A percentile compares a stretch with the other conserved stretches of the same genome.
These are phyloP conservation scores for Drosophila stalkeri DNA, from an alignment of 2,888 invertebrate species.

Conservation along the genomic window DNA sequence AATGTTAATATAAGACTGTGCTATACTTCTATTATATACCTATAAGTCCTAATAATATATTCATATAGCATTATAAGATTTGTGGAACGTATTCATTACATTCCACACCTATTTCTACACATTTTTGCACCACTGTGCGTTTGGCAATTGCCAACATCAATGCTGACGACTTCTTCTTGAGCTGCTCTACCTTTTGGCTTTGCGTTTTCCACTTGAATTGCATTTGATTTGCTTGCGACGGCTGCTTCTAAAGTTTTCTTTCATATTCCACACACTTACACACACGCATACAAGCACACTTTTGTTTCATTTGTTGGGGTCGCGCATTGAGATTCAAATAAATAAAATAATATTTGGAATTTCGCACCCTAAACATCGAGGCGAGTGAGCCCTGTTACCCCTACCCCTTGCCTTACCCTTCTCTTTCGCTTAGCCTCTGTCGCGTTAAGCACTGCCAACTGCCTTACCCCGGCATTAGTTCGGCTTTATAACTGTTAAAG, in stretches of 20 bases:
- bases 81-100: slow-evolving; percentile 26
- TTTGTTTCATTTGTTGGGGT: slow-evolving; percentile 47
- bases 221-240: slow-evolving; percentile 60
- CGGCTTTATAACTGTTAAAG: slow-evolving; percentile 74
- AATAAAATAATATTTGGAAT: slow-evolving; percentile 83
- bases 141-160: slow-evolving; percentile 17
- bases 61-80: not conserved
- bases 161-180: slow-evolving; percentile 15
- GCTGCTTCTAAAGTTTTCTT: slow-evolving; percentile 45
- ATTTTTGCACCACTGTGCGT: slow-evolving; percentile 56
- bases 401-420: not conserved
- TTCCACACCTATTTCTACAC: not conserved
- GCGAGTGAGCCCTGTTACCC: slow-evolving; percentile 21
- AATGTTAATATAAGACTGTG: not conserved
- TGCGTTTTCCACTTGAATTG: slow-evolving; percentile 71
- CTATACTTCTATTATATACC: too few species aligned
- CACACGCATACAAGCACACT: slow-evolving; percentile 6
- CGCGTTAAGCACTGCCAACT: slow-evolving; percentile 1
- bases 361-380: slow-evolving; percentile 81
- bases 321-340: slow-evolving; percentile 77
- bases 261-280: slow-evolving; percentile 32
- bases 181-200: slow-evolving; percentile 62
- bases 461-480: slow-evolving; percentile 66
- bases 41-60: too few species aligned
- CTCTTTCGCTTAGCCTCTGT: not conserved